Conservation (phyloP, 2,113 vertebrate genomes). For the Marmota monax region DNA sequence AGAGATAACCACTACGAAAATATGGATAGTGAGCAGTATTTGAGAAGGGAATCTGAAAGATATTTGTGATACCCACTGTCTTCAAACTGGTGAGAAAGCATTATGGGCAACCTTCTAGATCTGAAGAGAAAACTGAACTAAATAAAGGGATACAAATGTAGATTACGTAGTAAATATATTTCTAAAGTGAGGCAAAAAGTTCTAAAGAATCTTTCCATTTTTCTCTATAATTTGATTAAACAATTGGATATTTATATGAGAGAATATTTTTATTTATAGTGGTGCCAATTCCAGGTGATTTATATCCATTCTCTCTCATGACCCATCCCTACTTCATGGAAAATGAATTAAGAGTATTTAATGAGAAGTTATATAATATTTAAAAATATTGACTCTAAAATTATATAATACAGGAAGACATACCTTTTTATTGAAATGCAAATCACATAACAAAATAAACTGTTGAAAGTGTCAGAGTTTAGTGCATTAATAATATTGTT, state of each 20-base stretch:
- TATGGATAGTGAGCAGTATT: neutral
- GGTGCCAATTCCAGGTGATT: neutral
- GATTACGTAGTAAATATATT: neutral
- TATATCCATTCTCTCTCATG: neutral
- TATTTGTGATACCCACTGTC: neutral
- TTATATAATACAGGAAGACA: neutral
- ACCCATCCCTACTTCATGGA: neutral
- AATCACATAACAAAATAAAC: neutral
- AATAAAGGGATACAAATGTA: neutral
- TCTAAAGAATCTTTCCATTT: neutral
- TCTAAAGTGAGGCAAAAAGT: neutral
- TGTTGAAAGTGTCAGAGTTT: neutral
- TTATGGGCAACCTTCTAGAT: neutral
- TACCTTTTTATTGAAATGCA: neutral
- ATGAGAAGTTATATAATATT: neutral
- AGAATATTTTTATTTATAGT: neutral
- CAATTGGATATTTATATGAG: neutral
- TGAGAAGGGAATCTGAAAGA: neutral
- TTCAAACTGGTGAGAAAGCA: neutral
- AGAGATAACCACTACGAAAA: neutral
- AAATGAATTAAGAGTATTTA: constrained; percentile 5
- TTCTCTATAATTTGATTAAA: neutral
- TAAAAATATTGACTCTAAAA: neutral
- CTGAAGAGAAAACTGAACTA: neutral
- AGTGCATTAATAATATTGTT: neutral